Evolutionary conservation across 2,888 invertebrate genomes (phyloP), one percentile per base, ranked within the genome.

Genomic region (Pyrrhosoma nymphula): DNA sequence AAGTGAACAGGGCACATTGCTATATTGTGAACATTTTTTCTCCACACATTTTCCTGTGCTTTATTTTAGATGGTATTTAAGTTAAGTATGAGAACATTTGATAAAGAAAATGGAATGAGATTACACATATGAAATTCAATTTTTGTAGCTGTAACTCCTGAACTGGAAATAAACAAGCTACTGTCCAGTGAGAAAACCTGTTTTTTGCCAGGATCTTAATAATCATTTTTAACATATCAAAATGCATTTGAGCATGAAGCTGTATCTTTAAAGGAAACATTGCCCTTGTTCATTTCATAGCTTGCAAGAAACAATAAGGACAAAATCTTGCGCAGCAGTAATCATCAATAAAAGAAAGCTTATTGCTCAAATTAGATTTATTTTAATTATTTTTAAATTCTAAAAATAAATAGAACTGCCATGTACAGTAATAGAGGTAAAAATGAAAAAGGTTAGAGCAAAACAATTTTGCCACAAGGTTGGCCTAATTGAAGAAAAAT

Each of bases 351-450:
- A 82, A 35, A 82, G 82, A 26, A 12, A 47, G n/a, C 63, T 47
- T 93, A n/a, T 93, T 75, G 55, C 69, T 93, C 93, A 93, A 26
- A 93, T 93, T 23, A 75, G 69, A 93, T 75, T 89, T 93, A 93
- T 75, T 93, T 47, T 47, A 75, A 91, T 35, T 30, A 63, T 63
- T 56, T 39, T 93, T 93, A 16, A 93, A 75, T 75, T n/a, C 55
- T 75, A 26, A 69, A 93, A 93, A 93, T 75, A 75, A 93, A 93
- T 75, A 75, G 55, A 93, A 69, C 93, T 69, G 93, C 26, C 93
- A 93, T 69, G 93, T 55, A 75, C 93, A 93, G 47, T 47, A 63
- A n/a, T 89, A 89, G 56, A 89, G 26, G 12, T 89, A 55, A 89
- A 47, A 69, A 69, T 75, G 23, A 93, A 39, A 47, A 18, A 26